phyloP scores from a whole-genome alignment of 1,140 invertebrate genomes.

The Drosophila takahashii region DNA sequence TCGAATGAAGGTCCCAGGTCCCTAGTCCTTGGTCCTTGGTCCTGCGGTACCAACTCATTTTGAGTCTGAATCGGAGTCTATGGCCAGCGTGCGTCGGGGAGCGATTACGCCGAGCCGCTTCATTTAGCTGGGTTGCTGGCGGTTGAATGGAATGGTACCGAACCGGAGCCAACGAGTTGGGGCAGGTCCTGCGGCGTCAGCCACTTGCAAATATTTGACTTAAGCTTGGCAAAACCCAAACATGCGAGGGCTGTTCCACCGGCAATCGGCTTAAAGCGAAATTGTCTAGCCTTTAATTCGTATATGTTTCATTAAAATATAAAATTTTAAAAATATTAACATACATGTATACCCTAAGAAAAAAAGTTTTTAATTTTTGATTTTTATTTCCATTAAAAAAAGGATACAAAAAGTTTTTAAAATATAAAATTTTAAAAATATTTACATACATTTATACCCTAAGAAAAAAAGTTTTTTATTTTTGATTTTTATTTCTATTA shows the following conservation, averaged over 20 bases:
- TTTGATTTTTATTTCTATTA: no score
- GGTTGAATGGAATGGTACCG: conserved; percentile 7
- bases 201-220: conserved; percentile 64
- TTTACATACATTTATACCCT: no score
- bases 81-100: conserved; percentile 31
- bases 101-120: conserved; percentile 65
- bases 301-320: no score
- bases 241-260: conserved; percentile 32
- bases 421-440: no score
- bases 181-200: conserved; percentile 24
- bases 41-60: background rate
- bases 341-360: no score
- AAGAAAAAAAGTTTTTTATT: no score
- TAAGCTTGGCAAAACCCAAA: conserved; percentile 27
- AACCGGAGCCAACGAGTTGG: background rate
- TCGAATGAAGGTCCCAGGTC: conserved; percentile 59
- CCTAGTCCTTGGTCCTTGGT: conserved; percentile 5
- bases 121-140: conserved; percentile 51
- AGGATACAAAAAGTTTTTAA: no score
- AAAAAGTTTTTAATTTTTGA: no score
- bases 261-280: no score
- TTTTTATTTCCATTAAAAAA: no score
- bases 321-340: no score
- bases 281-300: no score
- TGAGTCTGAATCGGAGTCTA: background rate